Conservation (phyloP, 1,140 invertebrate species). For the Helicoverpa armigera region DNA sequence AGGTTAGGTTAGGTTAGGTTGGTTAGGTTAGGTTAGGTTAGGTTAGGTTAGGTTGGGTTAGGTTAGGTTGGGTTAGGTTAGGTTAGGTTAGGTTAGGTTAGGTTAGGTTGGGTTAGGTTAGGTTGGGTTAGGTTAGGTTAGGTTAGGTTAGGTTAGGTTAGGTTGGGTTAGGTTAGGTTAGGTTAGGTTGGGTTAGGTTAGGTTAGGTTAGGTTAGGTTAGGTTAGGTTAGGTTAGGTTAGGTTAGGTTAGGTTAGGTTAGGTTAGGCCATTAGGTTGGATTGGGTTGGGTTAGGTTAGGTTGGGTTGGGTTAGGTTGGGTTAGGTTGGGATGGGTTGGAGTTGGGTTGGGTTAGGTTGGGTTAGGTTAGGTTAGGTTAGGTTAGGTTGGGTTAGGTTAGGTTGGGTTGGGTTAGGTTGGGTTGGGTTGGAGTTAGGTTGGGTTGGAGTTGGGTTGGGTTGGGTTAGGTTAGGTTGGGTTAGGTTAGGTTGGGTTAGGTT, state of each 20-base stretch:
- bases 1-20: slow-evolving; percentile 61
- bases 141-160: slow-evolving; percentile 59
- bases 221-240: slow-evolving; percentile 57
- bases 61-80: slow-evolving; percentile 48
- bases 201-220: slow-evolving; percentile 55
- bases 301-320: too few relatives aligned
- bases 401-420: too few relatives aligned
- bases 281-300: slow-evolving; percentile 49
- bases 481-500: too few relatives aligned
- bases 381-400: too few relatives aligned
- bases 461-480: too few relatives aligned
- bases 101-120: slow-evolving; percentile 38
- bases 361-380: too few relatives aligned
- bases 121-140: slow-evolving; percentile 54
- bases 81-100: slow-evolving; percentile 39
- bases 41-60: slow-evolving; percentile 53
- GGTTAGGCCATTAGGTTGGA: slow-evolving; percentile 56
- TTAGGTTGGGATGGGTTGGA: too few relatives aligned
- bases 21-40: slow-evolving; percentile 58
- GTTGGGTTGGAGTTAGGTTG: too few relatives aligned
- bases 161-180: slow-evolving; percentile 58
- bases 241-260: slow-evolving; percentile 62
- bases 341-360: too few relatives aligned
- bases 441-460: too few relatives aligned
- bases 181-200: slow-evolving; percentile 50